Conservation (phyloP, 2,113 vertebrate genomes). For the Lichenostomus cassidix region DNA sequence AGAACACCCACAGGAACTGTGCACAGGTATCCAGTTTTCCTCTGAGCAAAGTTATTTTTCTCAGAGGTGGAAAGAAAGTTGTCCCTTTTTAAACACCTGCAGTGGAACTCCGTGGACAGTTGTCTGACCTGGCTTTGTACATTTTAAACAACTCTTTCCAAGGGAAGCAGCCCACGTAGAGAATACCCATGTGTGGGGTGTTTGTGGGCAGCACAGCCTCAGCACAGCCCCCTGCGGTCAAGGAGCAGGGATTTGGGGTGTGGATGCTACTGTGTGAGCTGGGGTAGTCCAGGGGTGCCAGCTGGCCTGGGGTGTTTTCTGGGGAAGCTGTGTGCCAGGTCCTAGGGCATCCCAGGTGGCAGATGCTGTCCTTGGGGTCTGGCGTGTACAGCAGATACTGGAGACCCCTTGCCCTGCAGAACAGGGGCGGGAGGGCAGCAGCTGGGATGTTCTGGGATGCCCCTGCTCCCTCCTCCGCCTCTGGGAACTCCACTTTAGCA, state of each 20-base stretch:
- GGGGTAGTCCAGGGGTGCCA: accelerated
- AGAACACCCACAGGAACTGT: constrained; percentile 5
- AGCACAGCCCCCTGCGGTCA: accelerated
- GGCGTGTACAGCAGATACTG: background rate
- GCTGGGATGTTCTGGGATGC: background rate
- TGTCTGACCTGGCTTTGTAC: background rate
- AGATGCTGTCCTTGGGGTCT: background rate
- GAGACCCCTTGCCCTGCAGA: background rate
- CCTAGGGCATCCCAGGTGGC: background rate
- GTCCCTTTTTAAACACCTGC: background rate
- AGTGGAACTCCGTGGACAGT: background rate
- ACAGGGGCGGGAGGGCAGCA: background rate
- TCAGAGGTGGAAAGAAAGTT: background rate
- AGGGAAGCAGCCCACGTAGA: background rate
- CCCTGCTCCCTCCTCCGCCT: background rate
- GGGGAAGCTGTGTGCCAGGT: background rate
- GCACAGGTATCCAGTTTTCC: background rate
- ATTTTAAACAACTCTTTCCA: background rate
- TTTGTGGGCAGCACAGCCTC: background rate
- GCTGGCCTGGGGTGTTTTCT: background rate
- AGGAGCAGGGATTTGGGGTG: background rate
- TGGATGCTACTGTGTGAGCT: background rate
- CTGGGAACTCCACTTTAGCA: background rate
- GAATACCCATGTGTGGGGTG: accelerated
- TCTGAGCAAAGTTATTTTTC: constrained; percentile 31